Conservation (phyloP, 2,113 vertebrate species). For the Corythornis cristatus region DNA sequence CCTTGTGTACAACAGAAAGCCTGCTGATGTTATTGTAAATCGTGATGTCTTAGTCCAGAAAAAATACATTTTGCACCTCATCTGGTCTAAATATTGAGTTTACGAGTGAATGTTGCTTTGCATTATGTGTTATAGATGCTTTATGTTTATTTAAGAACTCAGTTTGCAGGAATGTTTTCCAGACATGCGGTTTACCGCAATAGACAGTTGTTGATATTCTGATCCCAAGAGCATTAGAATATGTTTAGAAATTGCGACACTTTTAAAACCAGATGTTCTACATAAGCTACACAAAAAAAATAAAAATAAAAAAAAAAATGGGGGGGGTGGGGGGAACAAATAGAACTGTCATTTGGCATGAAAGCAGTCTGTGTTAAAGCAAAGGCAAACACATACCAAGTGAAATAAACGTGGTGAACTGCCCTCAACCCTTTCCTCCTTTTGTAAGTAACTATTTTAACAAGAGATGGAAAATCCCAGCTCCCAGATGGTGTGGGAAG, state of each 20-base stretch:
- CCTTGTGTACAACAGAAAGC: constrained; percentile 9
- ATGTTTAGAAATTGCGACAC: constrained; percentile 87
- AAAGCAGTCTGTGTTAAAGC: constrained; percentile 34
- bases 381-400: constrained; percentile 48
- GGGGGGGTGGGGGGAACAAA: constrained; percentile 37
- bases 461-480: constrained; percentile 34
- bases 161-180: constrained; percentile 81
- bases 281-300: constrained; percentile 72
- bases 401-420: constrained; percentile 46
- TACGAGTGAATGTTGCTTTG: constrained; percentile 74
- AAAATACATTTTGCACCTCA: constrained; percentile 76
- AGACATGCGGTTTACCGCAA: constrained; percentile 83
- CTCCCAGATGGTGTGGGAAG: constrained; percentile 37
- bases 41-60: constrained; percentile 47
- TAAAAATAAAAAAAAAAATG: background rate
- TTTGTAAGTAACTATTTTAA: constrained; percentile 40
- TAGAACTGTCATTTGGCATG: constrained; percentile 64
- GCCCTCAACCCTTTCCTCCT: constrained; percentile 42
- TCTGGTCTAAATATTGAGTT: constrained; percentile 78
- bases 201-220: constrained; percentile 85
- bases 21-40: constrained; percentile 39
- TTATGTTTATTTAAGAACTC: constrained; percentile 87
- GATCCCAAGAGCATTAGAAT: constrained; percentile 85
- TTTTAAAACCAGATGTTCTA: constrained; percentile 86
- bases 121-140: constrained; percentile 79